phyloP scores from a whole-genome alignment of 2,113 vertebrate genomes.

The Todiramphus saurophagus region DNA sequence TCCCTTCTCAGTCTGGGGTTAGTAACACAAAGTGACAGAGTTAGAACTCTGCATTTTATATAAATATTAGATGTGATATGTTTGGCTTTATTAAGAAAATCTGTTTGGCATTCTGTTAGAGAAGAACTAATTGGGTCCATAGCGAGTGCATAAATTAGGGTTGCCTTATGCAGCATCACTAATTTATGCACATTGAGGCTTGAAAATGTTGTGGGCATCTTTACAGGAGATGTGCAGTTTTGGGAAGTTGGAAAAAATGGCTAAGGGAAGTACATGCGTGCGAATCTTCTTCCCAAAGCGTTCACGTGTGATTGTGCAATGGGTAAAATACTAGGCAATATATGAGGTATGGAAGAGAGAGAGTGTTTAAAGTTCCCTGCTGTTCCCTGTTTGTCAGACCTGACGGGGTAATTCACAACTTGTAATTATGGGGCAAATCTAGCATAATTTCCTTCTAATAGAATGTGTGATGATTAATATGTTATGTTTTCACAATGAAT shows the following conservation, averaged over 20 bases:
- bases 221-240: not conserved
- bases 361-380: not conserved
- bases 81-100: conserved; percentile 24
- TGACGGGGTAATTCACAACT: not conserved
- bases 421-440: conserved; percentile 22
- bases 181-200: not conserved
- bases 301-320: fast-evolving
- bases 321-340: not conserved
- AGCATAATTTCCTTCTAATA: not conserved
- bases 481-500: not conserved
- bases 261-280: not conserved
- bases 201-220: not conserved
- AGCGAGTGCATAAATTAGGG: conserved; percentile 29
- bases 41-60: not conserved
- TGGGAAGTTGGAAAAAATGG: not conserved
- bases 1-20: not conserved
- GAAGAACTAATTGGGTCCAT: conserved; percentile 9
- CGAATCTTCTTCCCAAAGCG: not conserved
- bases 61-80: conserved; percentile 8
- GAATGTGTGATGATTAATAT: not conserved
- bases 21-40: conserved; percentile 6
- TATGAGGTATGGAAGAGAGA: not conserved
- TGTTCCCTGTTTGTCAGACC: not conserved
- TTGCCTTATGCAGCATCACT: conserved; percentile 17
- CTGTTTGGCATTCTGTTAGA: conserved; percentile 20